Base-by-base conservation (phyloP, 1,140 invertebrate genomes). In the Coboldia fuscipes region DNA sequence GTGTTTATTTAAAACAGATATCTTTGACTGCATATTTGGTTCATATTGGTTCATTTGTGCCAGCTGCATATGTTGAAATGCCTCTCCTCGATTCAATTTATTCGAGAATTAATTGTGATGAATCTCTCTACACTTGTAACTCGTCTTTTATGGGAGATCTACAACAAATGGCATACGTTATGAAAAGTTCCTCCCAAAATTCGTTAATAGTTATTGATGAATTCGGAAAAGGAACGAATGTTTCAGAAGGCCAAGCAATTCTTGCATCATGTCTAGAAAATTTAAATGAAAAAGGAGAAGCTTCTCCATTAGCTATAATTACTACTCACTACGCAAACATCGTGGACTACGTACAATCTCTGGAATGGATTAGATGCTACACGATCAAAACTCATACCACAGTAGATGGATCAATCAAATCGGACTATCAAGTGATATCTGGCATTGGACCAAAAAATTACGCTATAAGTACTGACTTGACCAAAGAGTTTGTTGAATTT, bases 1-100 rank as follows among this genome's bases (percentile, higher is more conserved):
- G 75, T 48, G 63, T 84, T 22, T 89, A 82, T 47, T 54, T 88
- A 28, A 84, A 81, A 56, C 74, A 79, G 56, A 60, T 74, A 8
- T 75, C 70, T 3, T 45, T 83, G 3, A 68, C 83, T 28, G 60
- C 71, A 5, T 83, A 72, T 48, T 62, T 89, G 62, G 74, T 77
- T 10, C 78, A 85, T 45, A 65, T 84, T 40, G 84, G 84, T n/a
- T 72, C 72, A 41, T 86, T 69, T 53, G 70, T 88, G 3, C 82
- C 84, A 8, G 82, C 80, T 5, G 59, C 66, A 42, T 50, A 45
- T 16, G 77, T 71, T 2, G 53, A 48, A 13, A 66, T 83, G 27
- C 67, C 71, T 3, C 43, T 70, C 3, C 43, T 81, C 7, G 66
- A 74, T 47, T 59, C 65, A 37, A 78, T 88, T 27, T 66, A 76